Conservation (phyloP, 2,888 invertebrate species). For the Celastrina argiolus region DNA sequence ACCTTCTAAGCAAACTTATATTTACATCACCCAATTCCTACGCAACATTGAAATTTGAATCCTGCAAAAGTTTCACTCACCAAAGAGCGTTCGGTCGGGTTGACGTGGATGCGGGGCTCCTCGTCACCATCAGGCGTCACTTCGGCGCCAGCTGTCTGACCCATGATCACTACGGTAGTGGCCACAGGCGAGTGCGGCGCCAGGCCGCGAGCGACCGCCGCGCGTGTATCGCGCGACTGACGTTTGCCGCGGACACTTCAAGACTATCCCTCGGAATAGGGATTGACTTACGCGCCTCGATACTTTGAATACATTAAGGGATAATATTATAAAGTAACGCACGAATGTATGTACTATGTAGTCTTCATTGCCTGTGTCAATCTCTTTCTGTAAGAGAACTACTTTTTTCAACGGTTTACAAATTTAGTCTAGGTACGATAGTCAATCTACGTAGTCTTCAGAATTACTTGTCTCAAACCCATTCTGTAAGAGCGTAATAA, state of each 20-base stretch:
- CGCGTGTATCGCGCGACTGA: slow-evolving; percentile 69
- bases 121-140: slow-evolving; percentile 72
- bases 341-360: no score
- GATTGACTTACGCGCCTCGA: slow-evolving; percentile 40
- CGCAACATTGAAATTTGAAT: background rate
- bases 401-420: background rate
- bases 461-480: no score
- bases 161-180: slow-evolving; percentile 54
- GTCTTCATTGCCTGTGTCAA: no score
- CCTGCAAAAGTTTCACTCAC: slow-evolving; percentile 48
- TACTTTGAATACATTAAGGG: slow-evolving; percentile 13
- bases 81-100: slow-evolving; percentile 73
- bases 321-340: no score
- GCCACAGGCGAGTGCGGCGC: slow-evolving; percentile 45
- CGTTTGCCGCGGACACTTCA: slow-evolving; percentile 51
- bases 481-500: no score
- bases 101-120: slow-evolving; percentile 71
- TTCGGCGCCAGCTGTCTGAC: slow-evolving; percentile 72
- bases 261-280: slow-evolving; percentile 42
- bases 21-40: background rate
- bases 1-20: background rate
- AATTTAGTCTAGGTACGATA: background rate
- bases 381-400: no score
- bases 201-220: slow-evolving; percentile 73
- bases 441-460: no score